Conservation (phyloP, 2,888 invertebrate genomes). For the Diploptera punctata region DNA sequence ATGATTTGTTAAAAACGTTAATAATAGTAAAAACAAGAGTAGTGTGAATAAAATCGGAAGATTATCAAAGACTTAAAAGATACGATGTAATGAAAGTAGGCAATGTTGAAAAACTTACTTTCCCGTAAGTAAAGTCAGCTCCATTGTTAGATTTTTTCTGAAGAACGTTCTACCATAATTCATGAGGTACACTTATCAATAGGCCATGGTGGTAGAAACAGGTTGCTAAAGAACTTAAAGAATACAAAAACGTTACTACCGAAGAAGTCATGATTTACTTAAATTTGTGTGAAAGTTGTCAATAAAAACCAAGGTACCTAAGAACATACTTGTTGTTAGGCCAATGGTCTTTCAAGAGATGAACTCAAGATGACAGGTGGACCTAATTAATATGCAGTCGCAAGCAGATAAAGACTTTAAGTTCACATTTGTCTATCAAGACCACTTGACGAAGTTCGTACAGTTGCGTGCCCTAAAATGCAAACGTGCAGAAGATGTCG, state of each 20-base stretch:
- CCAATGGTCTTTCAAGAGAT: not conserved
- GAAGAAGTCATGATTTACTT: not conserved
- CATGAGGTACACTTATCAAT: not conserved
- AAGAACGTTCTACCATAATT: no score
- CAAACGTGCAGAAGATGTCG: conserved; percentile 15
- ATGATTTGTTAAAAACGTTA: no score
- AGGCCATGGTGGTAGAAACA: not conserved
- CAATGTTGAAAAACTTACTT: no score
- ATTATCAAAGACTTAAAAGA: no score
- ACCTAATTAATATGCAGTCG: not conserved
- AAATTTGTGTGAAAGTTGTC: not conserved
- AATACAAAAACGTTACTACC: not conserved
- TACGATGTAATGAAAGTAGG: no score
- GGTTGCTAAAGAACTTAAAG: not conserved
- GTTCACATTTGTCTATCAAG: not conserved
- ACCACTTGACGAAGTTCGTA: not conserved
- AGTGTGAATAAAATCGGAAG: no score
- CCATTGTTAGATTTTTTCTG: no score
- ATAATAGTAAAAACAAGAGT: no score
- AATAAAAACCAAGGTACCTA: not conserved
- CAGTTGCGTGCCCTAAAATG: no score
- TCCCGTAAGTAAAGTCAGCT: no score
- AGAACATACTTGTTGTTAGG: not conserved
- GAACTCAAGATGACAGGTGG: not conserved
- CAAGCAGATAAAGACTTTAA: not conserved